Conservation (phyloP, 1,140 invertebrate genomes). For the Mizuhopecten yessoensis region DNA sequence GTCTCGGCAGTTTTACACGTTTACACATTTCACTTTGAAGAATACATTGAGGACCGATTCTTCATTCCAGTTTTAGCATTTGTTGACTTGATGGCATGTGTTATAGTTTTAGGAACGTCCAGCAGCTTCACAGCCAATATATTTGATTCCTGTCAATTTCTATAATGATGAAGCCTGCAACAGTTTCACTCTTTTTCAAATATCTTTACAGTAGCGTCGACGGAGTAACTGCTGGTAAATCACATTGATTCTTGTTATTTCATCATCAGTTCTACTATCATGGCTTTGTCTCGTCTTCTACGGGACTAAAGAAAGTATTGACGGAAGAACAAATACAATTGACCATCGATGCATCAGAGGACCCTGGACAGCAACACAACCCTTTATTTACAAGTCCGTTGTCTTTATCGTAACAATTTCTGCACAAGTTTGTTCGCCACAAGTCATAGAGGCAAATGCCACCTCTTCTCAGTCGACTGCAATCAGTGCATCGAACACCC, state of each 20-base stretch:
- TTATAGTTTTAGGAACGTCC: background rate
- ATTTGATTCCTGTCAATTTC: background rate
- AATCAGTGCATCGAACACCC: too few relatives aligned
- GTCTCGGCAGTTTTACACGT: background rate
- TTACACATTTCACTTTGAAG: constrained; percentile 41
- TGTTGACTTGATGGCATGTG: constrained; percentile 42
- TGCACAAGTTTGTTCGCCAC: too few relatives aligned
- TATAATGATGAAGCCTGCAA: constrained; percentile 38
- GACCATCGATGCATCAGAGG: too few relatives aligned
- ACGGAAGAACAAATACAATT: too few relatives aligned
- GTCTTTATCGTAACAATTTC: too few relatives aligned
- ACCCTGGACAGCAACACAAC: too few relatives aligned
- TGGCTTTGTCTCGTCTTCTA: too few relatives aligned
- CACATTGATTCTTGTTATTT: background rate
- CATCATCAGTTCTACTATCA: too few relatives aligned
- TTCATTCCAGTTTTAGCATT: constrained; percentile 46
- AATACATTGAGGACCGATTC: constrained; percentile 43
- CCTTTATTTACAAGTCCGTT: too few relatives aligned
- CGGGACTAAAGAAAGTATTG: too few relatives aligned
- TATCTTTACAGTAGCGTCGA: constrained; percentile 33
- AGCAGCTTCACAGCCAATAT: constrained; percentile 42
- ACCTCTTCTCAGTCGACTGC: too few relatives aligned
- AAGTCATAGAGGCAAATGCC: too few relatives aligned
- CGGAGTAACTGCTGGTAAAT: background rate
- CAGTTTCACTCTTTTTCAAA: background rate